Percentiles rank a stretch among this genome's conserved stretches.
Evolutionary conservation across 2,113 vertebrate species (phyloP).

Genomic region (Hyperoodon ampullatus): DNA sequence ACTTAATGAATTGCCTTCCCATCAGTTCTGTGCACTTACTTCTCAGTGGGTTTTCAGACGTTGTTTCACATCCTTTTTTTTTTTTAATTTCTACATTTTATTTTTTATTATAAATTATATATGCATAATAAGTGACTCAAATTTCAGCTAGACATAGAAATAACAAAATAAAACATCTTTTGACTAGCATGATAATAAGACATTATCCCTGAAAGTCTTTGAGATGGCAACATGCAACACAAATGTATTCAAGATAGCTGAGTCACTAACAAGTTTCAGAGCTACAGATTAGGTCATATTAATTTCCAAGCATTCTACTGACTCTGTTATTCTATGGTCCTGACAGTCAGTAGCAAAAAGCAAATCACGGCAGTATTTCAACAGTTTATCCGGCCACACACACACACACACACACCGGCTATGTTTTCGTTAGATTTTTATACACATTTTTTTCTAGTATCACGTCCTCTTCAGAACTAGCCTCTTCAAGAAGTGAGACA

Average conservation of each 20-base stretch:
- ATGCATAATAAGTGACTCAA: neutral
- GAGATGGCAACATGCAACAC: neutral
- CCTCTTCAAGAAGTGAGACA: neutral
- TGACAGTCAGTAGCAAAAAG: neutral
- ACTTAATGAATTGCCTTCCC: neutral
- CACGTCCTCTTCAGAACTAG: neutral
- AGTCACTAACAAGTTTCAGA: neutral
- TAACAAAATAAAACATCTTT: neutral
- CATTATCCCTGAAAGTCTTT: neutral
- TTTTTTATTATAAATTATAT: no score
- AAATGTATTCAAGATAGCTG: neutral
- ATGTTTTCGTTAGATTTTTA: neutral
- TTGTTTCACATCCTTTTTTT: neutral
- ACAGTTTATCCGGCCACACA: neutral
- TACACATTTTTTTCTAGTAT: neutral
- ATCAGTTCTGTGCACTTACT: no score
- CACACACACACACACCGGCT: no score
- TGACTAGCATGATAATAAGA: neutral
- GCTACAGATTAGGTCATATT: neutral
- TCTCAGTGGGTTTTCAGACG: neutral
- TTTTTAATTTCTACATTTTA: no score
- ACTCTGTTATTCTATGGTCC: neutral
- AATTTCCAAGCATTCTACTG: neutral
- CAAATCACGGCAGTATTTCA: neutral
- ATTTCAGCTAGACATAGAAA: neutral